Evolutionary conservation across 2,797 vertebrate genomes (phyloP).

Genomic region (Falco cherrug): DNA sequence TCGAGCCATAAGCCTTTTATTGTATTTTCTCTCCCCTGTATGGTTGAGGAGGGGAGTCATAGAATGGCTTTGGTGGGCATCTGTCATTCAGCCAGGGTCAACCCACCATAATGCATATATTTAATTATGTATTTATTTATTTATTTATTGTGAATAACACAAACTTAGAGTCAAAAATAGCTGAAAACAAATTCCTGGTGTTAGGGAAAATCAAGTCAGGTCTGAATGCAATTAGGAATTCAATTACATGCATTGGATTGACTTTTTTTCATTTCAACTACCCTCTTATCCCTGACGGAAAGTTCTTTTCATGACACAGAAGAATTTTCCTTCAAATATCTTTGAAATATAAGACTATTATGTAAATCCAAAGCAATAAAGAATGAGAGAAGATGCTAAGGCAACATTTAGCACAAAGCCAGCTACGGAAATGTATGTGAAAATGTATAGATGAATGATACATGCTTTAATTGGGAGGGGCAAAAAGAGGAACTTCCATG

Average conservation of each 20-base stretch:
- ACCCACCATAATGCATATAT: no score
- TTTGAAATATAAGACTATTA: constrained; percentile 22
- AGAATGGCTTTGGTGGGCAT: no score
- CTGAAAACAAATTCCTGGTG: background rate
- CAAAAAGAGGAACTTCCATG: background rate
- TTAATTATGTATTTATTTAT: background rate
- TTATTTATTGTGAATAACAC: background rate
- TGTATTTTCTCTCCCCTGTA: no score
- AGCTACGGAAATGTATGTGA: background rate
- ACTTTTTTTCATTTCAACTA: constrained; percentile 6
- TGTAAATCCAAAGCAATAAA: constrained; percentile 37
- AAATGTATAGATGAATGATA: background rate
- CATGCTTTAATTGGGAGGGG: background rate
- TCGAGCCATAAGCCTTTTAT: no score
- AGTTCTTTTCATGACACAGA: background rate
- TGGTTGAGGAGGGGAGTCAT: no score
- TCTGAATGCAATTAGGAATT: background rate
- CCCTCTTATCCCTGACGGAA: background rate
- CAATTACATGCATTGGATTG: background rate
- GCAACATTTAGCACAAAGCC: background rate
- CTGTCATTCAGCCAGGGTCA: no score
- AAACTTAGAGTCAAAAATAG: background rate
- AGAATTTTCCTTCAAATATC: constrained; percentile 7
- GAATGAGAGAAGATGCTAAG: background rate
- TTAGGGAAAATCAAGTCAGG: background rate